Conservation (phyloP, 2,888 invertebrate genomes). For the Ramazzottius varieornatus region DNA sequence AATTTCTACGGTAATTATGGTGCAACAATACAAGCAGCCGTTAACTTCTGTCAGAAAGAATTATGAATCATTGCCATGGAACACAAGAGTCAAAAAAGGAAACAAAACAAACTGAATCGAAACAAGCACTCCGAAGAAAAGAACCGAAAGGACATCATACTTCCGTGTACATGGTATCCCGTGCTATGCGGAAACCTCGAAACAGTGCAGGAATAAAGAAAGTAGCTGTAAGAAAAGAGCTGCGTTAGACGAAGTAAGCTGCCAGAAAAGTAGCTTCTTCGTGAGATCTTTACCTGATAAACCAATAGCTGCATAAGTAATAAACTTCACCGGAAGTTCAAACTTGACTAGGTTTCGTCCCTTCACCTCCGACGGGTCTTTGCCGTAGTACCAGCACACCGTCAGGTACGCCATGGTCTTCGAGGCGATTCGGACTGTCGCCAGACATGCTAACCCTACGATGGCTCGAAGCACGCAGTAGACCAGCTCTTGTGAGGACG, state of each 20-base stretch:
- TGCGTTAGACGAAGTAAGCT: background rate
- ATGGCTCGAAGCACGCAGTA: background rate
- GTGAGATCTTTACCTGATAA: too few relatives aligned
- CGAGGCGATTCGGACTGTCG: background rate
- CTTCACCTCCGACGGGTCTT: conserved; percentile 6
- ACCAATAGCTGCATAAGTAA: conserved; percentile 51
- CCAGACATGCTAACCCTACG: background rate
- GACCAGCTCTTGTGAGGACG: conserved; percentile 26
- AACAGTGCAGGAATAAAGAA: conserved; percentile 38
- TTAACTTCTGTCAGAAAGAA: background rate
- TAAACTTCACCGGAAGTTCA: conserved; percentile 54
- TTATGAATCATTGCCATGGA: background rate
- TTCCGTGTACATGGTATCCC: conserved; percentile 60
- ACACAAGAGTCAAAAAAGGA: background rate
- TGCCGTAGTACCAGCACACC: background rate
- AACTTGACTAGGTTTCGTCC: conserved; percentile 22
- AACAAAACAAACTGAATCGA: background rate
- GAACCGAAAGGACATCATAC: conserved; percentile 28
- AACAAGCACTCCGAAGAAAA: background rate
- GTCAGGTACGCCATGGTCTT: background rate
- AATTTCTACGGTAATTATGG: background rate
- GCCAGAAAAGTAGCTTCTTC: too few relatives aligned
- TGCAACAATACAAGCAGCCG: background rate
- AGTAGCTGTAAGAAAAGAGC: background rate
- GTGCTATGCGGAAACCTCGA: conserved; percentile 41